Percentiles rank a stretch among this genome's conserved stretches.
phyloP scores from a whole-genome alignment of 2,888 invertebrate genomes.

The Temnothorax unifasciatus region DNA sequence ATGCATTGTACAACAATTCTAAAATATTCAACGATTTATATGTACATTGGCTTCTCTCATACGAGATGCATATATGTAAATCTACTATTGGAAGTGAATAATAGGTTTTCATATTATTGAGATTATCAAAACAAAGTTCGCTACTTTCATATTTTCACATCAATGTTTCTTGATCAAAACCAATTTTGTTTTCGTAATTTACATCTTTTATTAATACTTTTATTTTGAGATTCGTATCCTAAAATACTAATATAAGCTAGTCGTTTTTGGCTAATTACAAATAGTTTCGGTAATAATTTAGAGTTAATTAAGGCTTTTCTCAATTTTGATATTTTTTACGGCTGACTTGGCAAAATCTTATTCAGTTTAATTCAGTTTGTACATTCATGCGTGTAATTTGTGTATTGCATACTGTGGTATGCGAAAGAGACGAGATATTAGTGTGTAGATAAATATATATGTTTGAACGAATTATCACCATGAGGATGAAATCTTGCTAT shows the following conservation, averaged over 20 bases:
- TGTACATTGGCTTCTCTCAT: constrained; percentile 61
- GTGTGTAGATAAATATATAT: not conserved
- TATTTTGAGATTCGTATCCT: not conserved
- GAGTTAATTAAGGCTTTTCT: too few relatives aligned
- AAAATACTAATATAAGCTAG: not conserved
- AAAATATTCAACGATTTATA: constrained; percentile 73
- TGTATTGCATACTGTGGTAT: too few relatives aligned
- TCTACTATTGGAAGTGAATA: constrained; percentile 9
- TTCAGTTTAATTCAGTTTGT: not conserved
- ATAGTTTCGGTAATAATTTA: not conserved
- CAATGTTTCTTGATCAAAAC: not conserved
- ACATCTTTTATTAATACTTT: not conserved
- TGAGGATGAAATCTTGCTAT: constrained; percentile 33
- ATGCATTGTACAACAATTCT: constrained; percentile 62
- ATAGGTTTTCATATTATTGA: not conserved
- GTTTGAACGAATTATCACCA: constrained; percentile 16
- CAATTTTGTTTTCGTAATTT: not conserved
- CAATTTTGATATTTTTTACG: too few relatives aligned
- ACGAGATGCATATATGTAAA: constrained; percentile 28
- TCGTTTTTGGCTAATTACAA: not conserved
- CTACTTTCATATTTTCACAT: not conserved
- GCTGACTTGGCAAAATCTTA: too few relatives aligned
- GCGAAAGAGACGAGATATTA: constrained; percentile 32
- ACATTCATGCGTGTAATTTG: not conserved
- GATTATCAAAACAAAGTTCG: constrained; percentile 1